Evolutionary conservation across 2,797 vertebrate species (phyloP).

Genomic region (Melanotaenia pygmaea): DNA sequence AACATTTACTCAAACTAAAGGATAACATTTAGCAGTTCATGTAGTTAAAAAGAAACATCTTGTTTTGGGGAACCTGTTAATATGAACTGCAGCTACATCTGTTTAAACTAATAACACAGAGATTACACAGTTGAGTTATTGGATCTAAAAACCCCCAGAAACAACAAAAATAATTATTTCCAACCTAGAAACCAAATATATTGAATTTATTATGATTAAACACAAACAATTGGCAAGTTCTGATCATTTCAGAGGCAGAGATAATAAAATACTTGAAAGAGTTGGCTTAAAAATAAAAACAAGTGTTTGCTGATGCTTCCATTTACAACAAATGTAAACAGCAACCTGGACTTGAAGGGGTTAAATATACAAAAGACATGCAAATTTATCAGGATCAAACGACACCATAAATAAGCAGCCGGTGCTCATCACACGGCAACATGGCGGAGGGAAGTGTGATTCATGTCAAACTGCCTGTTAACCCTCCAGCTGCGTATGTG

Average conservation of each 20-base stretch:
- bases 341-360: slow-evolving; percentile 23
- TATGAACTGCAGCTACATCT: background rate
- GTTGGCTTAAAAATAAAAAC: background rate
- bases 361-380: slow-evolving; percentile 66
- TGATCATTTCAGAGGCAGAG: background rate
- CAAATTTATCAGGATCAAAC: slow-evolving; percentile 65
- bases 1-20: background rate
- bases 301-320: background rate
- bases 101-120: background rate
- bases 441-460: slow-evolving; percentile 57
- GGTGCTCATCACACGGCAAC: slow-evolving; percentile 45
- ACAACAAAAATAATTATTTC: background rate
- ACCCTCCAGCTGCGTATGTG: background rate
- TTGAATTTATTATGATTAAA: background rate
- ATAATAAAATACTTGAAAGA: background rate
- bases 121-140: background rate
- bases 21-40: background rate
- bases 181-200: background rate
- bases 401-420: slow-evolving; percentile 70
- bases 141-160: background rate
- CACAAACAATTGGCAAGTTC: background rate
- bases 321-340: slow-evolving; percentile 2
- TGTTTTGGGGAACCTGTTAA: background rate
- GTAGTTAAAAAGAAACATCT: background rate
- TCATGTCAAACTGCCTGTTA: slow-evolving; percentile 43